phyloP scores from a whole-genome alignment of 1,140 invertebrate species.

The Drosophila murphyi region DNA sequence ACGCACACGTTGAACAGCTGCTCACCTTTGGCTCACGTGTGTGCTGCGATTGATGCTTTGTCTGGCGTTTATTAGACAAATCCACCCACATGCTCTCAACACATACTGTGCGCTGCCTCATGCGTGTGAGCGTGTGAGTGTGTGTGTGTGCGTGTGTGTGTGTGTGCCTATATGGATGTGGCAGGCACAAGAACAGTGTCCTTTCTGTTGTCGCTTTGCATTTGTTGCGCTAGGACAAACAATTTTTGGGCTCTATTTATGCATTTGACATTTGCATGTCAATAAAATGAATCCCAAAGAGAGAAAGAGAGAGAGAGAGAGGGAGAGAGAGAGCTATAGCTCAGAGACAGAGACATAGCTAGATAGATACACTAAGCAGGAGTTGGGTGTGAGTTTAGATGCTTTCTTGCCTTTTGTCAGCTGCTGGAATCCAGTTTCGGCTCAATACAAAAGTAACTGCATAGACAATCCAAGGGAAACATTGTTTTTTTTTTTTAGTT shows the following conservation, averaged over 20 bases:
- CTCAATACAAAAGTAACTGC: background rate
- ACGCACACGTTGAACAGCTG: constrained; percentile 27
- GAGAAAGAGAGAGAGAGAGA: background rate
- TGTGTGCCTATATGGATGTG: background rate
- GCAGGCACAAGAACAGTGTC: constrained; percentile 1
- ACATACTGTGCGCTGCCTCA: background rate
- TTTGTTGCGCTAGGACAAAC: constrained; percentile 69
- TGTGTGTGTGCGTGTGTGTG: background rate
- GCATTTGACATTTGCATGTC: constrained; percentile 66
- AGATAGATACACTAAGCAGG: background rate
- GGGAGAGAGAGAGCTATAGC: background rate
- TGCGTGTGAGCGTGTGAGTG: background rate
- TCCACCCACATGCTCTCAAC: constrained; percentile 63
- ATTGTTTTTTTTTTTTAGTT: background rate
- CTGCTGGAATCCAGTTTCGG: background rate
- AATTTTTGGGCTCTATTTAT: constrained; percentile 41
- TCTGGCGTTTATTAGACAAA: constrained; percentile 71
- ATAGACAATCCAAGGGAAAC: background rate
- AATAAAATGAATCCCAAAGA: constrained; percentile 25
- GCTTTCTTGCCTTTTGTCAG: constrained; percentile 18
- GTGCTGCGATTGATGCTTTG: constrained; percentile 56
- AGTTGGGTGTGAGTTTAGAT: background rate
- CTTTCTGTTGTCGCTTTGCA: constrained; percentile 61
- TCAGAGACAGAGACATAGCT: background rate
- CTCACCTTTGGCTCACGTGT: constrained; percentile 63